Evolutionary conservation across 2,113 vertebrate genomes (phyloP), one percentile per base, ranked within the genome.

Genomic region (Jacana jacana): DNA sequence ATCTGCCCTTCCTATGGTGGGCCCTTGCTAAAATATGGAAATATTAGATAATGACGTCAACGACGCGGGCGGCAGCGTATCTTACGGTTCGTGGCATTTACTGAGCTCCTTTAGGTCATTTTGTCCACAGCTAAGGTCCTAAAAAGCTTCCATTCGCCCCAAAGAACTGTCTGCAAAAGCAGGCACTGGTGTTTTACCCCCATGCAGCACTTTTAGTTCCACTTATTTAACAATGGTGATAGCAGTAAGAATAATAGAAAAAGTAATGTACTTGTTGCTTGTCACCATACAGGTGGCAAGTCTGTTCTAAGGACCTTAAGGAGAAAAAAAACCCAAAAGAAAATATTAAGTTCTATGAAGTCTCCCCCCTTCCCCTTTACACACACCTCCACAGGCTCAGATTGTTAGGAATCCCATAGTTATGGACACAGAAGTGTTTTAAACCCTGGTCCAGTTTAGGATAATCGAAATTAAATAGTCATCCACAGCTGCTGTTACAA

Each of bases 1-100:
- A 89, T 94, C 65, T 39, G 35, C 71, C 20, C 68, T 72, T 86
- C 49, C 18, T 27, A 9, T 10, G 25, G 76, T 4, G 55, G 73
- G 57, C 0, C 1, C 65, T 94, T 48, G 78, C 49, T 96, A 78
- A 96, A 96, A 95, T 91, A 91, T 46, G 54, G 90, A 94, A 95
- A 91, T 96, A 95, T 95, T 97, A 94, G 82, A 83, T 89, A 92
- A 95, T 58, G 86, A 95, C 17, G 39, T 96, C 58, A 63, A 25
- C 1, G 2, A 33, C 4, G 9, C 3, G 4, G 72, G 78, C 64
- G 65, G 84, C 70, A 91, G 70, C 17, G n/a, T n/a, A n/a, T n/a
- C 81, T 91, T 94, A 75, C 42, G 52, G 95, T 97, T 93, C 46
- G 11, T 64, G 87, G 55, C 66, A 58, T 94, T 97, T 94, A 55